A percentile compares a stretch with the other conserved stretches of the same genome.
Conservation (phyloP, 2,888 invertebrate species). For the Cremastinae sp. region DNA sequence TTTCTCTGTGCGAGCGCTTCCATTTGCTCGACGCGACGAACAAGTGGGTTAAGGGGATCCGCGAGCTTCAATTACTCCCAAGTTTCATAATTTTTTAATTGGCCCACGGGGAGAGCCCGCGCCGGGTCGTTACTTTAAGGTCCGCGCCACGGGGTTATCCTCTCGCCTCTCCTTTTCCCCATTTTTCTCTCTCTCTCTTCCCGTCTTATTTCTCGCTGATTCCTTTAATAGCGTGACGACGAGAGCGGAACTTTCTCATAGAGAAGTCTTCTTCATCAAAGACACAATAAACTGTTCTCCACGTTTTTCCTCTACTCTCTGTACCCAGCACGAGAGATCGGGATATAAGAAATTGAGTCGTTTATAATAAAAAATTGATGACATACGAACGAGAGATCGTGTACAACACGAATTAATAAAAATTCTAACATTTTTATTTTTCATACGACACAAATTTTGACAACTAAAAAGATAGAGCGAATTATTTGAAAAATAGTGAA, state of each 20-base stretch:
- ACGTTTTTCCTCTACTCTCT: no score
- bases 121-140: constrained; percentile 28
- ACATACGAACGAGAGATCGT: no score
- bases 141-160: constrained; percentile 28
- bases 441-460: no score
- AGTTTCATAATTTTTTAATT: constrained; percentile 68
- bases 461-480: constrained; percentile 51
- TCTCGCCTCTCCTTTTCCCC: neutral
- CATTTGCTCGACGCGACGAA: constrained; percentile 59
- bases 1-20: constrained; percentile 41
- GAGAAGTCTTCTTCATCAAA: constrained; percentile 34
- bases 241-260: constrained; percentile 13
- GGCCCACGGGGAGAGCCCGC: constrained; percentile 35
- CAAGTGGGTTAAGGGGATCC: constrained; percentile 67
- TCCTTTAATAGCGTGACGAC: constrained; percentile 56
- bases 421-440: no score
- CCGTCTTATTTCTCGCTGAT: constrained; percentile 45
- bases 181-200: constrained; percentile 2
- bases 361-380: no score
- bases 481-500: neutral
- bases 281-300: constrained; percentile 52
- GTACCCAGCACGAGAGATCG: no score
- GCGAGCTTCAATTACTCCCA: constrained; percentile 62
- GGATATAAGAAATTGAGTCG: no score
- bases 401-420: no score